phyloP scores from a whole-genome alignment of 2,888 invertebrate species.

The Callimorpha dominula region DNA sequence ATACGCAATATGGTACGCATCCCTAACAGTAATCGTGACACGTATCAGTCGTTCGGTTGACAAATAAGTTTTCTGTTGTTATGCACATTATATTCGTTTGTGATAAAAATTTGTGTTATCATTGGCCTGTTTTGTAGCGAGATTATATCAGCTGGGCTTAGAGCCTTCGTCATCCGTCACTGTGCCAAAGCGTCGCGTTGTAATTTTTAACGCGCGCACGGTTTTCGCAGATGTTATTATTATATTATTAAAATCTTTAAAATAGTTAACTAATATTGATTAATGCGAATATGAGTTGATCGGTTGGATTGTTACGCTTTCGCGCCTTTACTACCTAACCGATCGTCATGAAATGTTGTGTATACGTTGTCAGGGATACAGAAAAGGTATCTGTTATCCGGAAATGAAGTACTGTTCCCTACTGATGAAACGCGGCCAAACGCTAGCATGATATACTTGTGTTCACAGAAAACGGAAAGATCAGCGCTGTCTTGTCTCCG shows the following conservation, averaged over 20 bases:
- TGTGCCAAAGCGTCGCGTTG: background rate
- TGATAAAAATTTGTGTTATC: constrained; percentile 13
- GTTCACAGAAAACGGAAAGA: background rate
- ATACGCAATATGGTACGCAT: background rate
- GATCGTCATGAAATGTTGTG: background rate
- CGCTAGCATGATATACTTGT: background rate
- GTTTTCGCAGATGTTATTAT: background rate
- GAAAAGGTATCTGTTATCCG: background rate
- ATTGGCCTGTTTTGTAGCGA: constrained; percentile 3
- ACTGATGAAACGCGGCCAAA: too few relatives aligned
- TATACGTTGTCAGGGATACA: background rate
- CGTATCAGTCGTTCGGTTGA: background rate
- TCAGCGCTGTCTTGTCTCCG: background rate
- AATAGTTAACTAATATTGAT: background rate
- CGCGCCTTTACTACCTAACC: too few relatives aligned
- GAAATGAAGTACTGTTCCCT: too few relatives aligned
- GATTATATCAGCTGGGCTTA: constrained; percentile 15
- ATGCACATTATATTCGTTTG: background rate
- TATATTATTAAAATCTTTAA: background rate
- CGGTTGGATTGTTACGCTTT: background rate
- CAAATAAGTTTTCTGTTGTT: background rate
- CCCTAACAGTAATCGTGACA: background rate
- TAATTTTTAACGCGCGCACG: background rate
- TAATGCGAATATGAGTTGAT: background rate
- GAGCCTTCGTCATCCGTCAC: background rate